Conservation (phyloP, 30 jellyfish, hydroid and myxozoan species). For the Nemopilema nomurai region DNA sequence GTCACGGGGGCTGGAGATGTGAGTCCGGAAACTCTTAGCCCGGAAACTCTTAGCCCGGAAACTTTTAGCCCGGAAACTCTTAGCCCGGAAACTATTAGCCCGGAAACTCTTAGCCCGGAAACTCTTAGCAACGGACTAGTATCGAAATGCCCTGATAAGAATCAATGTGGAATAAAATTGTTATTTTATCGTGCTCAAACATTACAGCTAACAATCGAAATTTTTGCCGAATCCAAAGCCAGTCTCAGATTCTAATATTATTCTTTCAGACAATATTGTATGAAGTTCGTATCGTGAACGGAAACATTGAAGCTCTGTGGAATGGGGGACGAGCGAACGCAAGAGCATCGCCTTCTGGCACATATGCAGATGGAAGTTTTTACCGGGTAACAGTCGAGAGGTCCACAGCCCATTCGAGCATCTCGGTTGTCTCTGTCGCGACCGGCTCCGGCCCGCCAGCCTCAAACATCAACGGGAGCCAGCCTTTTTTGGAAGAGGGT, state of each 20-base stretch:
- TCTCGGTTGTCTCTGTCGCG: slow-evolving; percentile 40
- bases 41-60: background rate
- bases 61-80: background rate
- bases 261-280: background rate
- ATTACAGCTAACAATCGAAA: too few species aligned
- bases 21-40: background rate
- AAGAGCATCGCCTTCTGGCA: slow-evolving; percentile 21
- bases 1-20: slow-evolving; percentile 49
- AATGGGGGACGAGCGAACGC: slow-evolving; percentile 11
- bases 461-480: background rate
- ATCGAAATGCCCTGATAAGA: too few species aligned
- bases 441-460: slow-evolving; percentile 43
- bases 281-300: slow-evolving; percentile 30
- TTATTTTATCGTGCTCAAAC: too few species aligned
- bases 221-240: too few species aligned
- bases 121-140: too few species aligned
- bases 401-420: slow-evolving; percentile 9
- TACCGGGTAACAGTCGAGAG: slow-evolving; percentile 30
- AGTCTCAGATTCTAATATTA: too few species aligned
- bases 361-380: slow-evolving; percentile 57
- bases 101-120: too few species aligned
- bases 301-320: slow-evolving; percentile 13
- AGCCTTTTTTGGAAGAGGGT: slow-evolving; percentile 49
- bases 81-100: too few species aligned
- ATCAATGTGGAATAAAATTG: too few species aligned